Evolutionary conservation across 2,888 invertebrate species (phyloP), one percentile per base, ranked within the genome.

Genomic region (Ametastegia equiseti): DNA sequence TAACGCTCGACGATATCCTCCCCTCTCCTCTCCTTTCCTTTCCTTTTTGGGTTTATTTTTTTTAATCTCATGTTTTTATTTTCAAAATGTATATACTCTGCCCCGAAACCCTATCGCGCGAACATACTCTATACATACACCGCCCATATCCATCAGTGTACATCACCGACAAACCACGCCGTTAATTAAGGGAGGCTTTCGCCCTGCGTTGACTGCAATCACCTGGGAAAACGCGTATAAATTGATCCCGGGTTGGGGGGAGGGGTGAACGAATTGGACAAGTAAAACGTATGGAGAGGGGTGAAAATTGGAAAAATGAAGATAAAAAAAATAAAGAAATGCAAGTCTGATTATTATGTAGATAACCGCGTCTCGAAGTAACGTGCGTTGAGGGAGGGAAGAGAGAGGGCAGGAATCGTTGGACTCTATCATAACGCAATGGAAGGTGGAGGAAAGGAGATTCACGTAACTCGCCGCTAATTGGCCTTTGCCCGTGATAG

Each of bases 151-250:
- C 36, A 39, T 36, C 71, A 54, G 54, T 54, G 39, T 75, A 63
- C 33, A 67, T 36, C n/a, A 79, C 73, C 69, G 81, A 83, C 65
- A 63, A 86, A 84, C 86, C n/a, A n/a, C n/a, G n/a, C 84, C 86
- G 87, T 88, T 89, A 88, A 89, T 89, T 89, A 88, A 88, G 87
- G 87, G 85, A 88, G 86, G 87, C 87, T 89, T 89, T 88, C 85
- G 85, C 85, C 83, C 83, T n/a, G 85, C 84, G 83, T 84, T 83
- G 86, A 86, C 86, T 87, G 86, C 87, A 88, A 88, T 88, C 88
- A 86, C 84, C 85, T 85, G 84, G 83, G 86, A 42, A 13, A 60
- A 60, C 30, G 60, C 30, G 60, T 60, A 23, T 60, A 60, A 60
- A 60, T 60, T 60, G 60, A 60, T 30, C 60, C 60, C 15, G 42